A percentile compares a stretch with the other conserved stretches of the same genome.
These are phyloP conservation scores for Rana temporaria DNA, from an alignment of 2,113 vertebrate species.

Conservation along the genomic window DNA sequence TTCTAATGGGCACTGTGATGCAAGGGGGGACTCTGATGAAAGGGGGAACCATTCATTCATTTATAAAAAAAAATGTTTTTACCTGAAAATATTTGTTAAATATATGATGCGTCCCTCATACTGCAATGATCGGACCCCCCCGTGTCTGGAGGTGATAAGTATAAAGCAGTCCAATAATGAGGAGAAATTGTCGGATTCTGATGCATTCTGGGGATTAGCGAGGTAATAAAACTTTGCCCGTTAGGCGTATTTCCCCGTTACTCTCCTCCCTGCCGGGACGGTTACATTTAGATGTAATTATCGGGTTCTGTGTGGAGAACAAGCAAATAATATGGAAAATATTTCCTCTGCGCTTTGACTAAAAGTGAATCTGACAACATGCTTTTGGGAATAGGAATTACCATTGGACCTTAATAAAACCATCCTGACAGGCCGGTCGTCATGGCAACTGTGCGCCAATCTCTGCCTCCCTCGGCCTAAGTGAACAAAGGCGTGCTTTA, in stretches of 20 bases:
- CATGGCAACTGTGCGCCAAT: constrained; percentile 74
- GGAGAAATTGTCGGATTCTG: no score
- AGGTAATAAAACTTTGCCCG: neutral
- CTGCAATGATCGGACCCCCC: no score
- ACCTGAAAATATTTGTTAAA: no score
- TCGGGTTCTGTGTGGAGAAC: neutral
- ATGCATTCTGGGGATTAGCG: neutral
- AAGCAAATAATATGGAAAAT: constrained; percentile 36
- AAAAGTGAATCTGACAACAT: constrained; percentile 69
- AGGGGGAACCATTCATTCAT: no score
- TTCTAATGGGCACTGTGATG: no score
- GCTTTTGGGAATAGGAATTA: constrained; percentile 78
- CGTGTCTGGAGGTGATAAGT: no score
- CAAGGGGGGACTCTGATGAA: no score
- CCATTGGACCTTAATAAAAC: constrained; percentile 74
- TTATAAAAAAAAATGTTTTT: no score
- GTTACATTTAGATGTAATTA: neutral
- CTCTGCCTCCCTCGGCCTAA: constrained; percentile 59
- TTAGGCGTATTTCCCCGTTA: neutral
- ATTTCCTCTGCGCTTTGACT: constrained; percentile 59
- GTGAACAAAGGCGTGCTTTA: constrained; percentile 45
- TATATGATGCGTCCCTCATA: no score
- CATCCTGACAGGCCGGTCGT: constrained; percentile 75
- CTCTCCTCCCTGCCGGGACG: neutral
- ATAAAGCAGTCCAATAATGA: no score